A percentile compares a stretch with the other conserved stretches of the same genome.
Evolutionary conservation across 2,888 invertebrate genomes (phyloP).

Genomic region (Lamellibrachia columna): DNA sequence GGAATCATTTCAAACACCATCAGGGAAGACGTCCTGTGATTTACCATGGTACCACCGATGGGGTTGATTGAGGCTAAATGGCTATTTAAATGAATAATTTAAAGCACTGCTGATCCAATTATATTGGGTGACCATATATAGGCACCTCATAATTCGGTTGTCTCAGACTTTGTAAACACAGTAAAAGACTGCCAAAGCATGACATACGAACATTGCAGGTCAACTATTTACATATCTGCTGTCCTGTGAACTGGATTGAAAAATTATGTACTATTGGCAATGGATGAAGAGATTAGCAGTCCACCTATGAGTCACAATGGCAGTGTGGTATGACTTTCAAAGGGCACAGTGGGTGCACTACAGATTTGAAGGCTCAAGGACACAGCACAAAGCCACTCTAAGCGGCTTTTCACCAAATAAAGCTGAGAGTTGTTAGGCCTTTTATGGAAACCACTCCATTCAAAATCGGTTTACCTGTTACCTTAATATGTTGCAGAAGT

Average conservation of each 20-base stretch:
- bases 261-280: not conserved
- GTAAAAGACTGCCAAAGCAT: not conserved
- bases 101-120: not conserved
- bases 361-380: not conserved
- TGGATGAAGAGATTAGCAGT: not conserved
- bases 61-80: not conserved
- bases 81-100: not conserved
- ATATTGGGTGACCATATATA: not conserved
- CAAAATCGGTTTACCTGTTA: not conserved
- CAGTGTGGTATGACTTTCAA: not conserved
- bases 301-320: not conserved
- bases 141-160: not conserved
- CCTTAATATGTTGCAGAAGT: not conserved
- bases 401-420: not conserved
- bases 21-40: not conserved
- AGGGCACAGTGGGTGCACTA: not conserved
- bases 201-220: not conserved
- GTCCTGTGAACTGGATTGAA: not conserved
- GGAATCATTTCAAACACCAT: too few species aligned
- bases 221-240: not conserved
- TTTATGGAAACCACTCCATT: not conserved
- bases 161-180: not conserved
- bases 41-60: not conserved
- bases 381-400: not conserved
- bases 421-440: not conserved